These are phyloP conservation scores for Rhadinocentrus ornatus DNA, from an alignment of 2,797 vertebrate species.

Conservation along the genomic window DNA sequence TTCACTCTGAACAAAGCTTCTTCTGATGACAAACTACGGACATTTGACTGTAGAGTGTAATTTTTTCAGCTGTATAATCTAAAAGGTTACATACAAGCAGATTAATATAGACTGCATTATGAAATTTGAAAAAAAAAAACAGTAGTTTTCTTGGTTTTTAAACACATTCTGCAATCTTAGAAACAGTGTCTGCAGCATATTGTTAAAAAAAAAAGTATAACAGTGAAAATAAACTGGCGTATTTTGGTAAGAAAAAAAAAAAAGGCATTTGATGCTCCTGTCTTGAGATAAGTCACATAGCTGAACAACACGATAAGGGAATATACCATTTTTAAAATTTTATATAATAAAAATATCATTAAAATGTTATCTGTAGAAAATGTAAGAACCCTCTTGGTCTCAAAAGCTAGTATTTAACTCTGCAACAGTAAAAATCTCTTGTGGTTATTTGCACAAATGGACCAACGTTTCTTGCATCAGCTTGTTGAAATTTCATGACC, in stretches of 20 bases:
- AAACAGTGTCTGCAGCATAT: not conserved
- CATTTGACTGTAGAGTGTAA: constrained; percentile 16
- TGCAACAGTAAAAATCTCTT: not conserved
- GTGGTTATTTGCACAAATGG: not conserved
- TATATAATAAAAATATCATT: not conserved
- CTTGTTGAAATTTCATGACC: not conserved
- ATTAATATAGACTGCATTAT: constrained; percentile 19
- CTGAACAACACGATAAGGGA: not conserved
- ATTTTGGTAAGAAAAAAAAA: not conserved
- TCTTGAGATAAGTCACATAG: not conserved
- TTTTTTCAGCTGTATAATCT: constrained; percentile 40
- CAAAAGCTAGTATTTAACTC: not conserved
- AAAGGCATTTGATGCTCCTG: not conserved
- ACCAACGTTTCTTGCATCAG: not conserved
- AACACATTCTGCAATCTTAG: not conserved
- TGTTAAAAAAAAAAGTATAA: not conserved
- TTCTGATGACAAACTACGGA: constrained; percentile 6
- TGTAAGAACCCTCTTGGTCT: not conserved
- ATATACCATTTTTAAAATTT: too few species aligned
- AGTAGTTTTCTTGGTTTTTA: not conserved
- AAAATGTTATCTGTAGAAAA: not conserved
- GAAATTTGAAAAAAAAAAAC: not conserved
- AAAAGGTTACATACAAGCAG: constrained; percentile 18
- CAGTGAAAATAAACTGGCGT: not conserved
- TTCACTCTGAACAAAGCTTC: constrained; percentile 39